Evolutionary conservation across 2,888 invertebrate species (phyloP).

Genomic region (Agrotis puta): DNA sequence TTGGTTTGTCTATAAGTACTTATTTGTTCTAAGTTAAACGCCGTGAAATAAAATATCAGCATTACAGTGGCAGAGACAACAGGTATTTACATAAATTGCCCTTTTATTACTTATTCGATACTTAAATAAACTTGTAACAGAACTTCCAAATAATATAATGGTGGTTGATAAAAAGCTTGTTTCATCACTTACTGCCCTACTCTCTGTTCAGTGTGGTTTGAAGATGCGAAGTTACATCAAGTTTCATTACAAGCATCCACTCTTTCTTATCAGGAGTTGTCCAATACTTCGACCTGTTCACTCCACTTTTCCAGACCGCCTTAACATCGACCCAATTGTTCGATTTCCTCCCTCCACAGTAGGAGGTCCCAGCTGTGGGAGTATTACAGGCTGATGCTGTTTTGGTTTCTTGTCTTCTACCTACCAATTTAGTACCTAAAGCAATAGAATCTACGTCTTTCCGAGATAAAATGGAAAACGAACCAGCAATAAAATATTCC

Average conservation of each 20-base stretch:
- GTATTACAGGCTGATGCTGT: too few species aligned
- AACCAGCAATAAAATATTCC: slow-evolving; percentile 17
- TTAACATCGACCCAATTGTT: not conserved
- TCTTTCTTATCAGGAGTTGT: not conserved
- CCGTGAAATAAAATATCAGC: not conserved
- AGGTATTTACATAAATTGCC: too few species aligned
- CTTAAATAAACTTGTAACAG: too few species aligned
- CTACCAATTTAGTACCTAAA: not conserved
- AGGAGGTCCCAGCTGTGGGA: too few species aligned
- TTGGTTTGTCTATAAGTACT: too few species aligned
- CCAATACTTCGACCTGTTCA: not conserved
- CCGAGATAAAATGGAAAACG: slow-evolving; percentile 2
- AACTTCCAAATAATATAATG: not conserved
- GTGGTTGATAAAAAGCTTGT: not conserved
- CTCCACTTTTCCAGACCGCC: not conserved
- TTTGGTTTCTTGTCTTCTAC: too few species aligned
- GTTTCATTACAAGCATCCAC: not conserved
- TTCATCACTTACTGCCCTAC: too few species aligned
- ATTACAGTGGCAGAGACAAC: too few species aligned
- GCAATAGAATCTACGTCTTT: not conserved
- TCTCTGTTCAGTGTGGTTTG: not conserved
- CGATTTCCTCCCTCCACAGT: too few species aligned
- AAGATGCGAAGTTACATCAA: not conserved
- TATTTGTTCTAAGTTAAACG: too few species aligned
- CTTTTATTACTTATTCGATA: too few species aligned